Conservation (phyloP, 1,140 invertebrate genomes). For the Kradibia gibbosae region DNA sequence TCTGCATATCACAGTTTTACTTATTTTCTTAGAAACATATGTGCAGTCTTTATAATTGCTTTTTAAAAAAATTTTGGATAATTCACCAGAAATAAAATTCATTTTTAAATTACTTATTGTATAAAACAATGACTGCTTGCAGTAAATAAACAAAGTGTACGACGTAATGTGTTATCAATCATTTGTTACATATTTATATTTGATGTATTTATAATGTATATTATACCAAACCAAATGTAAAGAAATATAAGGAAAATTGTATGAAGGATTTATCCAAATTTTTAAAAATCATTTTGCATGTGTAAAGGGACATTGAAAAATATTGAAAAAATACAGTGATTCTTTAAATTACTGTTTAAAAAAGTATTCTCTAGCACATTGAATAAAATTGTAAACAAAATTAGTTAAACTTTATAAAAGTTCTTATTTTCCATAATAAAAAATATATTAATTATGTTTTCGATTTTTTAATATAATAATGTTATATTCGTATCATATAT, state of each 20-base stretch:
- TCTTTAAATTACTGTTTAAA: conserved; percentile 45
- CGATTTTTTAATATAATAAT: conserved; percentile 3
- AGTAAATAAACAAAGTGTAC: conserved; percentile 4
- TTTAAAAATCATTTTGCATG: conserved; percentile 47
- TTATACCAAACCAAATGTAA: conserved; percentile 33
- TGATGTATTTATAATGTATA: conserved; percentile 33
- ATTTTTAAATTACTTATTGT: conserved; percentile 30
- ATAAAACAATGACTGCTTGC: conserved; percentile 9
- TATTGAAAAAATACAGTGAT: conserved; percentile 40
- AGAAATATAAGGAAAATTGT: conserved; percentile 29
- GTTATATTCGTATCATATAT: neutral
- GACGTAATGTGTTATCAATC: conserved; percentile 20
- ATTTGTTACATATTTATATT: conserved; percentile 45
- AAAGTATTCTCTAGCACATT: conserved; percentile 37
- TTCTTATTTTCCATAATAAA: conserved; percentile 33
- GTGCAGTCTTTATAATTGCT: neutral
- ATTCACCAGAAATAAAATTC: neutral
- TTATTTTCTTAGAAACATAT: neutral
- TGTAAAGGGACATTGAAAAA: conserved; percentile 35
- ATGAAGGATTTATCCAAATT: conserved; percentile 42
- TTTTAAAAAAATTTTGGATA: neutral
- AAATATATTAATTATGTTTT: neutral
- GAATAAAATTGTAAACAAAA: conserved; percentile 41
- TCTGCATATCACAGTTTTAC: conserved; percentile 17
- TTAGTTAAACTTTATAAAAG: conserved; percentile 21